Base-by-base conservation (phyloP, 64 coral and sea anemone species). In the Astreopora myriophthalma region DNA sequence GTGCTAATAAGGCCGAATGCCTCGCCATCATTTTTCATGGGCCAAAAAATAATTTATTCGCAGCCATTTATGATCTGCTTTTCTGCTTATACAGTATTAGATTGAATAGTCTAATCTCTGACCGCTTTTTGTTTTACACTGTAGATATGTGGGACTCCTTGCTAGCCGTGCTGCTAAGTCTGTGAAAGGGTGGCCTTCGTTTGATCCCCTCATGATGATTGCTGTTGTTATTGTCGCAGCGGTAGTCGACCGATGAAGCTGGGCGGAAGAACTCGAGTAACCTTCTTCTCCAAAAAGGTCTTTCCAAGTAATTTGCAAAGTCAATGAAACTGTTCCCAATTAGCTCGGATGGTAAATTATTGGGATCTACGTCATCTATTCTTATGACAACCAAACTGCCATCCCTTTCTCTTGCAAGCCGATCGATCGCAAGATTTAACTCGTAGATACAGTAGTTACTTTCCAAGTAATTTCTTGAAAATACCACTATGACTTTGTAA, bases 361-460 rank as follows among this genome's bases (percentile, higher is more conserved):
- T 52, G 3, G 0, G 25, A 49, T 78, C 46, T 0, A 78, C 75
- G 20, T 52, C 44, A 78, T 78, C 75, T 13, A 51, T 78, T 28
- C 37, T 55, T 14, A 78, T 49, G 12, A 78, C 13, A 14, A 52
- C 75, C 40, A 78, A 49, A 52, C 42, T 51, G 37, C n/a, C 1
- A 24, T 78, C 75, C 10, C 46, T n/a, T 7, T 48, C 6, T 30
- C 7, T 1, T 25, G 30, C 2, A 44, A 49, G 38, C 6, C 75
- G 40, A 17, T 42, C 6, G 9, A 51, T 78, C 8, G 75, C 75
- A 8, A 51, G 44, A 12, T 76, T 34, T 3, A 92, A 32, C 69
- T 92, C 90, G 36, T 86, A 48, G 5, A 28, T 34, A 26, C 79
- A 84, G 35, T 71, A 85, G 13, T 85, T 85, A 29, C 90, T 92